Percentiles rank a stretch among this genome's conserved stretches.
Evolutionary conservation across 2,888 invertebrate species (phyloP).

Genomic region (Actias luna): DNA sequence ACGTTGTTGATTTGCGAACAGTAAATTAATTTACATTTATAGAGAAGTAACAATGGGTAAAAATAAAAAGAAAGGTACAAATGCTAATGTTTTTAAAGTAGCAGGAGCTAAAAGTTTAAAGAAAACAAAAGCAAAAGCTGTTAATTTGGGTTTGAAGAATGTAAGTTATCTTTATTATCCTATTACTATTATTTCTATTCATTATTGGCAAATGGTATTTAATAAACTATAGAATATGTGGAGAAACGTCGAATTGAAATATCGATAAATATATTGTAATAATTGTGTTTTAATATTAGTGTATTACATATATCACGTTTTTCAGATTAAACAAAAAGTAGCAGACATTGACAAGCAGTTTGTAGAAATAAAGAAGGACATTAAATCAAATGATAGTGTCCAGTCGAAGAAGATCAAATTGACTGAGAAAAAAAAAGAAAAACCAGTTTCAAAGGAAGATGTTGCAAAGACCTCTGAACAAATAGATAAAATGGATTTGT

Average conservation of each 20-base stretch:
- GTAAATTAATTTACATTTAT: no score
- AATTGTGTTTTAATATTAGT: no score
- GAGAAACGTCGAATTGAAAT: no score
- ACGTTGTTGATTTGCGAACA: no score
- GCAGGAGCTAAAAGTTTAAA: conserved; percentile 75
- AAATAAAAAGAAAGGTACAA: conserved; percentile 64
- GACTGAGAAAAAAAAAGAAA: conserved; percentile 42
- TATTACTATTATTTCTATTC: conserved; percentile 1
- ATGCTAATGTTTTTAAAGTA: conserved; percentile 72
- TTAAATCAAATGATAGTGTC: conserved; percentile 36
- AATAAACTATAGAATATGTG: neutral
- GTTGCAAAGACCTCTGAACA: conserved; percentile 55
- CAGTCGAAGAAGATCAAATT: conserved; percentile 37
- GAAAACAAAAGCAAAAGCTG: conserved; percentile 71
- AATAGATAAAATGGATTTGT: conserved; percentile 64
- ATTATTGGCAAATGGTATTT: conserved; percentile 3
- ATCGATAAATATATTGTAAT: no score
- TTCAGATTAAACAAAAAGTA: conserved; percentile 71
- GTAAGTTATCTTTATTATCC: conserved; percentile 42
- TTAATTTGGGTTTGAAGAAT: conserved; percentile 71
- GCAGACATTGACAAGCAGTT: conserved; percentile 70
- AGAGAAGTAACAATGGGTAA: conserved; percentile 54
- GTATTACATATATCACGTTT: conserved; percentile 21
- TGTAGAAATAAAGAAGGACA: conserved; percentile 58
- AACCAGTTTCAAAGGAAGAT: conserved; percentile 62